These are phyloP conservation scores for Sogatella furcifera DNA, from an alignment of 1,140 invertebrate genomes.

Conservation along the genomic window DNA sequence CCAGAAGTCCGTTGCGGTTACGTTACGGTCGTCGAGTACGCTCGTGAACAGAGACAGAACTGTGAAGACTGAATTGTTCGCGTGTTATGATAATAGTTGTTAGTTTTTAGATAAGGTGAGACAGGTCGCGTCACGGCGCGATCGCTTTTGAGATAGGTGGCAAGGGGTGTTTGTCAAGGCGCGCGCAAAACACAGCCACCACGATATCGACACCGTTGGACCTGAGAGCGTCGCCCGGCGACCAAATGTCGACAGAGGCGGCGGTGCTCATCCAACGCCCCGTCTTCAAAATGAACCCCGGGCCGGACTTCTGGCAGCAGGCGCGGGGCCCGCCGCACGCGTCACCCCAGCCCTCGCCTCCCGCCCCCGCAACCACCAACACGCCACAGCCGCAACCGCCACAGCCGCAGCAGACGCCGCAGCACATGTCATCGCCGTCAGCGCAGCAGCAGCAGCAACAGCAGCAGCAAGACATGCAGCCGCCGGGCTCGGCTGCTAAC, in stretches of 20 bases:
- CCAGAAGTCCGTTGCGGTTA: not conserved
- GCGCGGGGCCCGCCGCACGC: slow-evolving; percentile 19
- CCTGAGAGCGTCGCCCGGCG: slow-evolving; percentile 24
- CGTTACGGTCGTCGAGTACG: not conserved
- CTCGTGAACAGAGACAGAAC: not conserved
- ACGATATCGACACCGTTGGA: slow-evolving; percentile 27
- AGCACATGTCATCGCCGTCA: slow-evolving; percentile 7
- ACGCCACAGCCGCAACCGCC: slow-evolving; percentile 3
- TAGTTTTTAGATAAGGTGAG: slow-evolving; percentile 2
- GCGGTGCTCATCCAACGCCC: slow-evolving; percentile 27
- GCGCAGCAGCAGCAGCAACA: slow-evolving; percentile 18
- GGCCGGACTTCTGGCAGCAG: slow-evolving; percentile 26
- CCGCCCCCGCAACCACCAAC: slow-evolving; percentile 6
- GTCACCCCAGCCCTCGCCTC: slow-evolving; percentile 13
- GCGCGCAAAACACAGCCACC: slow-evolving; percentile 12
- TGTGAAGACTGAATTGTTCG: slow-evolving; percentile 2
- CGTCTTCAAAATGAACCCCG: slow-evolving; percentile 29
- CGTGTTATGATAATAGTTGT: slow-evolving; percentile 8
- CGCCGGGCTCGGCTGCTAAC: slow-evolving; percentile 13
- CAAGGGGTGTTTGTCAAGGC: not conserved
- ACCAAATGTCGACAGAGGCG: slow-evolving; percentile 23
- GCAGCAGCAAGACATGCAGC: slow-evolving; percentile 14
- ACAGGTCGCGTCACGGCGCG: not conserved
- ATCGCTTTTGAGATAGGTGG: slow-evolving; percentile 7
- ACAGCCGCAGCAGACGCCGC: slow-evolving; percentile 15